A percentile compares a stretch with the other conserved stretches of the same genome.
Evolutionary conservation across 2,797 vertebrate genomes (phyloP).

Genomic region (Hephaestus fuliginosus): DNA sequence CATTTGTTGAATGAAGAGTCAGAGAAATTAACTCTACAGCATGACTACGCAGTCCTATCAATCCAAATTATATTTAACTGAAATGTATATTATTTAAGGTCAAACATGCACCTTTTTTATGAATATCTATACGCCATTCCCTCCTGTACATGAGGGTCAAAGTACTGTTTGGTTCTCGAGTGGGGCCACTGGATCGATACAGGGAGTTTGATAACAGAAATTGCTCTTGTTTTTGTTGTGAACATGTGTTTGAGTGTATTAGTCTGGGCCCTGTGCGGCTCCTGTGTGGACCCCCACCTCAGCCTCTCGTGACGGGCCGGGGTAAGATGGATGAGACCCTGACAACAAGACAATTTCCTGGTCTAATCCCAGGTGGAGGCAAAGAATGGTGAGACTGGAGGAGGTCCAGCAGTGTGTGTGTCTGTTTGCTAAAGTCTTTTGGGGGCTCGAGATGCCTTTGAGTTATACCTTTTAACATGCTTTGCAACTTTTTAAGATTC

Average conservation of each 20-base stretch:
- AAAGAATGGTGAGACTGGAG: slow-evolving; percentile 37
- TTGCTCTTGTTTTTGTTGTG: slow-evolving; percentile 4
- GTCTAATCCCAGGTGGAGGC: slow-evolving; percentile 65
- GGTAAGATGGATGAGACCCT: slow-evolving; percentile 66
- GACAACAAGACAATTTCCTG: slow-evolving; percentile 78
- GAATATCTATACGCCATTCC: not conserved
- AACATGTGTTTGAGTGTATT: slow-evolving; percentile 25
- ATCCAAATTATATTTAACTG: not conserved
- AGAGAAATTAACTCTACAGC: not conserved
- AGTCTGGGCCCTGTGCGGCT: not conserved
- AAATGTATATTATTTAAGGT: not conserved
- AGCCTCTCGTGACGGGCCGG: slow-evolving; percentile 44
- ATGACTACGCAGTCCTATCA: not conserved
- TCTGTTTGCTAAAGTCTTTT: slow-evolving; percentile 15
- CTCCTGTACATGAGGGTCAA: not conserved
- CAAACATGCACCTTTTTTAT: not conserved
- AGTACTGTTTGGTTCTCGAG: not conserved
- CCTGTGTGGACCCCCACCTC: slow-evolving; percentile 37
- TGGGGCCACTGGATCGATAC: not conserved
- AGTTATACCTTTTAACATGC: slow-evolving; percentile 24
- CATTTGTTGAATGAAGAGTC: slow-evolving; percentile 2
- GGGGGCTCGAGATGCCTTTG: not conserved
- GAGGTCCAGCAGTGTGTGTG: slow-evolving; percentile 24
- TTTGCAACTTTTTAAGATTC: not conserved
- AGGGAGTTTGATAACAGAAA: slow-evolving; percentile 8